A percentile compares a stretch with the other conserved stretches of the same genome.
Evolutionary conservation across 2,113 vertebrate genomes (phyloP).

Genomic region (Toxostoma redivivum): DNA sequence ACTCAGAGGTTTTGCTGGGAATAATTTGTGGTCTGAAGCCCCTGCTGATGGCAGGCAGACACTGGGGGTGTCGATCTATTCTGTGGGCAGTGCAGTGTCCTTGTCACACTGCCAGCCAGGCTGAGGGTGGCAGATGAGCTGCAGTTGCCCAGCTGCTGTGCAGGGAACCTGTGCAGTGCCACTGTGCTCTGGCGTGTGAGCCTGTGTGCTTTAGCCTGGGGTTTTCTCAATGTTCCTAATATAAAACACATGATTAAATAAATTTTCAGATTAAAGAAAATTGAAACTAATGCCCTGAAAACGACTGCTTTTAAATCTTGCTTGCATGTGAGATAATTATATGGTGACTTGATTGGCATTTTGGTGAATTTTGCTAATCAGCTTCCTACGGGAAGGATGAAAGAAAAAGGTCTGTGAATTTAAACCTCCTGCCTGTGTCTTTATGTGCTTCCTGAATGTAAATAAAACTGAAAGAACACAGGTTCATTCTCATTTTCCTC

Average conservation of each 20-base stretch:
- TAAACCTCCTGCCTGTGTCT: background rate
- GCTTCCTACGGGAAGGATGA: background rate
- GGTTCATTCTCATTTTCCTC: background rate
- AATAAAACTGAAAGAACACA: background rate
- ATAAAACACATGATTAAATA: background rate
- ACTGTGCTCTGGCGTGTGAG: background rate
- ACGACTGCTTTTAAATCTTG: background rate
- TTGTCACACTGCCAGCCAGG: background rate
- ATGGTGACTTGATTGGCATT: background rate
- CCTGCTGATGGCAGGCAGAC: background rate
- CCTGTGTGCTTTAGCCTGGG: background rate
- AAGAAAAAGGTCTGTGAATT: background rate
- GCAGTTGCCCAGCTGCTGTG: background rate
- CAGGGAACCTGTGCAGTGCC: background rate
- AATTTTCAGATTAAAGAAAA: background rate
- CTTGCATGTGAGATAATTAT: background rate
- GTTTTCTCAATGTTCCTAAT: background rate
- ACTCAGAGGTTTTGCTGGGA: accelerated
- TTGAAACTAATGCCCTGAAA: background rate
- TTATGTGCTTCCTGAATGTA: background rate
- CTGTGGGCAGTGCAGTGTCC: background rate
- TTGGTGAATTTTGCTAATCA: conserved; percentile 5
- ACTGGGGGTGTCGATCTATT: background rate
- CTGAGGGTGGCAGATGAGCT: background rate
- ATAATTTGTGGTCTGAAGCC: background rate